Evolutionary conservation across 2,888 invertebrate genomes (phyloP).

Genomic region (Terebella lapidaria): DNA sequence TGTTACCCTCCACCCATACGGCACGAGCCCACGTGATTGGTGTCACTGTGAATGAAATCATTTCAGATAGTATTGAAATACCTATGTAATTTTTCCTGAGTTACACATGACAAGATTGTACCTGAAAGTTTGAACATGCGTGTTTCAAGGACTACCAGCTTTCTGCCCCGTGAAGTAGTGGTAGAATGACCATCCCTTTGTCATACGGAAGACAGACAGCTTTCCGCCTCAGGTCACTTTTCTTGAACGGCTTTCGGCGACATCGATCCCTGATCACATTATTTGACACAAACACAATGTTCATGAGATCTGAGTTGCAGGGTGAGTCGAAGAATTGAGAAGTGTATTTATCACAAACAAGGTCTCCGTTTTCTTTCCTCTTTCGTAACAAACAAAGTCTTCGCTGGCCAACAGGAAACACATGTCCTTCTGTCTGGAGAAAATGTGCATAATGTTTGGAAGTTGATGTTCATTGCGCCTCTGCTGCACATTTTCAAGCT

Average conservation of each 20-base stretch:
- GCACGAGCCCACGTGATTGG: neutral
- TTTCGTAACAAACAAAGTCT: neutral
- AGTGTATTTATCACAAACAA: neutral
- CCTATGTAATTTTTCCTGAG: too few species aligned
- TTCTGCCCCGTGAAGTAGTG: neutral
- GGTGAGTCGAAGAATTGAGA: neutral
- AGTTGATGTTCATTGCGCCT: neutral
- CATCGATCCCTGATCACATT: conserved; percentile 4
- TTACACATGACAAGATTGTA: too few species aligned
- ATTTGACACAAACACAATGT: conserved; percentile 20
- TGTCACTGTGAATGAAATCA: neutral
- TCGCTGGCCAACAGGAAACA: conserved; percentile 5
- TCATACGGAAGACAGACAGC: neutral
- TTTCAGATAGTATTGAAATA: neutral
- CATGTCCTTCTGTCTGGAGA: neutral
- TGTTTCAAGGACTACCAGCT: too few species aligned
- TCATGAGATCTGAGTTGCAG: conserved; percentile 3
- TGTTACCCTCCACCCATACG: neutral
- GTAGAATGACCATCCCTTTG: neutral
- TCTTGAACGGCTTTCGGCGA: too few species aligned
- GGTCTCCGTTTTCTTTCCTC: neutral
- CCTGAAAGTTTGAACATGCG: too few species aligned
- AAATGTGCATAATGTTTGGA: too few species aligned
- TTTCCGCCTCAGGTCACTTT: neutral
- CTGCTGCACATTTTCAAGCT: neutral